A percentile compares a stretch with the other conserved stretches of the same genome.
phyloP scores from a whole-genome alignment of 2,797 vertebrate species.

The Ctenopoma multispine region DNA sequence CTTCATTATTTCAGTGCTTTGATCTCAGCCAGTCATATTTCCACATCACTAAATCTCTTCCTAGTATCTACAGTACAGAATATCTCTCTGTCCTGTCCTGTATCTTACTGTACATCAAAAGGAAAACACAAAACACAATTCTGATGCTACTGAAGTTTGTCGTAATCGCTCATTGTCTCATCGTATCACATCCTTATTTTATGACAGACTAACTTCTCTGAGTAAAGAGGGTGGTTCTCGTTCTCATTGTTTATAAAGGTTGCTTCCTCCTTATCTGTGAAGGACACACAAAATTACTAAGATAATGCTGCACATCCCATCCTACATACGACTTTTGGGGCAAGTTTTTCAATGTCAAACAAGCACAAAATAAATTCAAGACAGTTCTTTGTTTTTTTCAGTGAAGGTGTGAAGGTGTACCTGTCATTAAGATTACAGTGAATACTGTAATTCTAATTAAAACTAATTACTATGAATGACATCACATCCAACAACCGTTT shows the following conservation, averaged over 20 bases:
- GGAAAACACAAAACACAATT: conserved; percentile 37
- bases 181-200: conserved; percentile 41
- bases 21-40: conserved; percentile 52
- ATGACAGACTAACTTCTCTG: conserved; percentile 29
- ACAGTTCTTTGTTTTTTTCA: neutral
- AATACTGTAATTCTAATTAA: neutral
- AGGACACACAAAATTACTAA: conserved; percentile 41
- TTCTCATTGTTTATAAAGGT: conserved; percentile 26
- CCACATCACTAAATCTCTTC: conserved; percentile 16
- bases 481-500: neutral
- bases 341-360: conserved; percentile 27
- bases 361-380: conserved; percentile 3
- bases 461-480: neutral
- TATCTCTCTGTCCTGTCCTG: neutral
- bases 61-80: conserved; percentile 7
- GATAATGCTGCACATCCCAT: conserved; percentile 31
- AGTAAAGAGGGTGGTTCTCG: conserved; percentile 8
- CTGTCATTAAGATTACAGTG: conserved; percentile 11
- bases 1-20: conserved; percentile 53
- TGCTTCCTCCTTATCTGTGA: conserved; percentile 37
- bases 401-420: conserved; percentile 1
- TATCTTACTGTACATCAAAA: conserved; percentile 51
- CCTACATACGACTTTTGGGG: conserved; percentile 13
- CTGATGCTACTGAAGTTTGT: conserved; percentile 32
- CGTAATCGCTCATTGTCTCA: conserved; percentile 46